Base-by-base conservation (phyloP, 2,888 invertebrate species). In the Schizotus pectinicornis region DNA sequence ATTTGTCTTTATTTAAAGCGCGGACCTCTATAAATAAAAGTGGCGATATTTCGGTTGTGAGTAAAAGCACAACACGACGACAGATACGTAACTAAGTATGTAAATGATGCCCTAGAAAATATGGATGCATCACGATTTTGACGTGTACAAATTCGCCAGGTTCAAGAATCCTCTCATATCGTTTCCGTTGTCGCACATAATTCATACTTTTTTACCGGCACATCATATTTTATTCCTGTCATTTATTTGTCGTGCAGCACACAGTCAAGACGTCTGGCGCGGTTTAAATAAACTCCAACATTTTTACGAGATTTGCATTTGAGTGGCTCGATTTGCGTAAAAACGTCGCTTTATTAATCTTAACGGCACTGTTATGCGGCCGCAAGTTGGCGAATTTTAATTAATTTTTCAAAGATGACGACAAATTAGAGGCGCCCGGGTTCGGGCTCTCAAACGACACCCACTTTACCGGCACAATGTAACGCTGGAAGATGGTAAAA, bases 61-160 rank as follows among this genome's bases (percentile, higher is more conserved):
- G 22, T 22, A 22, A 53, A 53, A 46, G 53, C 53, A 45, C 12
- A 45, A 45, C 32, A 39, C 45, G 53, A 45, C 38, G 45, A 53
- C 43, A 46, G 53, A 53, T 53, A 37, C 50, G 8, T 41, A 39
- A 22, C 22, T 41, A 39, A 31, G 45, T 45, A 53, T 53, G 53
- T 53, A 53, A 53, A 53, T 53, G 53, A 53, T 46, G 53, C 43
- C 45, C 53, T 32, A 53, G 47, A 54, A 54, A 54, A 37, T 54
- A 47, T 39, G 47, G 36, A 47, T 30, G 51, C 42, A 41, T 52
- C 30, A 54, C 37, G 45, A 22, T 45, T 53, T 53, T 45, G 53
- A 53, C 45, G 45, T 54, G 38, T 39, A 54, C 47, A 54, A 54
- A 54, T 54, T 47, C 31, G 38, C 52, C 8, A 50, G 34, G 47